These are phyloP conservation scores for Xiphorhynchus erythropygius DNA, from an alignment of 2,797 vertebrate species.

Conservation along the genomic window DNA sequence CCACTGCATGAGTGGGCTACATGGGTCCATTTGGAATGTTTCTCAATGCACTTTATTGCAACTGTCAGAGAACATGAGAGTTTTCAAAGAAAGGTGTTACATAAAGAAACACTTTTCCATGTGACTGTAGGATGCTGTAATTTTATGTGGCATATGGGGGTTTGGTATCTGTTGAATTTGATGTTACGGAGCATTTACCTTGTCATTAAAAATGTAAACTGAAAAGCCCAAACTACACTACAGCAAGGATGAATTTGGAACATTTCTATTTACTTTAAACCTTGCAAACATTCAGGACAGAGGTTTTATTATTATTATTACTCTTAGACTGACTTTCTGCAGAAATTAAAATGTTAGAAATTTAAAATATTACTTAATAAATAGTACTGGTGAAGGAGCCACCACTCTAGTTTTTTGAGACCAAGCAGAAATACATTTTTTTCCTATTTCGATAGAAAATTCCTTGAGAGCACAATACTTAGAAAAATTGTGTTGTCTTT, in stretches of 20 bases:
- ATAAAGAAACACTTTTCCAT: background rate
- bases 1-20: background rate
- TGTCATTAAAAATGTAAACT: background rate
- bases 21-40: background rate
- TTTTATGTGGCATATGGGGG: background rate
- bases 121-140: background rate
- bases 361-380: background rate
- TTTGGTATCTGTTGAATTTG: background rate
- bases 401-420: background rate
- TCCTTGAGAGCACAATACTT: background rate
- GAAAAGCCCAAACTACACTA: background rate
- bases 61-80: background rate
- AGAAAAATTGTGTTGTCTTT: background rate
- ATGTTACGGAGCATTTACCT: background rate
- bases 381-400: background rate
- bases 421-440: background rate
- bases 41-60: background rate
- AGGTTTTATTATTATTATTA: fast-evolving
- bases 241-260: background rate
- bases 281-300: background rate
- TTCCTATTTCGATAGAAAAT: background rate
- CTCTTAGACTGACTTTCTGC: background rate
- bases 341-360: background rate
- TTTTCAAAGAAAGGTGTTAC: background rate
- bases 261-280: background rate